Percentiles rank a stretch among this genome's conserved stretches.
These are phyloP conservation scores for Aptenodytes forsteri DNA, from an alignment of 2,113 vertebrate genomes.

Conservation along the genomic window DNA sequence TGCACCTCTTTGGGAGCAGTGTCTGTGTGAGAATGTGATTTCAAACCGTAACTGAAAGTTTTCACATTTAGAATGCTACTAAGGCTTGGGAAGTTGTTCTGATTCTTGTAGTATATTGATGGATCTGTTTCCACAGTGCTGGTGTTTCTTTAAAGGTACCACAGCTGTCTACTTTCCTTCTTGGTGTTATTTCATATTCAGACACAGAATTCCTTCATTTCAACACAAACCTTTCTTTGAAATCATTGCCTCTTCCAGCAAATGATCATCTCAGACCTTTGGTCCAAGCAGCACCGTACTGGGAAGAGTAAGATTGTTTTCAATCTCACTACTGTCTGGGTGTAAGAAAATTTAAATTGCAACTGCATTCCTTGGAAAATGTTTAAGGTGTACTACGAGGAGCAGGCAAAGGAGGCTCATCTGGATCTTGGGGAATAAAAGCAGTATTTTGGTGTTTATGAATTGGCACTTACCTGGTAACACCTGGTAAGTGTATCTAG, in stretches of 20 bases:
- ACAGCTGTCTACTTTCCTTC: background rate
- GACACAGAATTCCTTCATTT: background rate
- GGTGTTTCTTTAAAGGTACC: slow-evolving; percentile 10
- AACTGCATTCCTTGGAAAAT: background rate
- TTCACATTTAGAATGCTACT: background rate
- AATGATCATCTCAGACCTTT: background rate
- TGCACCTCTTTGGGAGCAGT: background rate
- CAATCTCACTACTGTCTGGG: background rate
- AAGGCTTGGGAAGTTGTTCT: background rate
- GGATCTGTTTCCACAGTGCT: background rate
- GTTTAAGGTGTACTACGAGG: background rate
- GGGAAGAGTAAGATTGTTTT: background rate
- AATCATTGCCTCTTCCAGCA: background rate
- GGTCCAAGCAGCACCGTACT: background rate
- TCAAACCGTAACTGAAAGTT: background rate
- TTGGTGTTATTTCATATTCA: slow-evolving; percentile 30
- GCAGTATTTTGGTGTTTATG: background rate
- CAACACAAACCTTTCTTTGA: background rate
- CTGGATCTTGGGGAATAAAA: background rate
- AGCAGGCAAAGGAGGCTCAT: background rate
- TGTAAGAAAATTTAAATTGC: background rate
- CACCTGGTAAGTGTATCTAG: background rate
- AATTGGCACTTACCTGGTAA: background rate
- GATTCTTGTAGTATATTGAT: background rate
- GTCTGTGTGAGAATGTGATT: background rate